Evolutionary conservation across 2,797 vertebrate species (phyloP).

Genomic region (Taenioides sp.): DNA sequence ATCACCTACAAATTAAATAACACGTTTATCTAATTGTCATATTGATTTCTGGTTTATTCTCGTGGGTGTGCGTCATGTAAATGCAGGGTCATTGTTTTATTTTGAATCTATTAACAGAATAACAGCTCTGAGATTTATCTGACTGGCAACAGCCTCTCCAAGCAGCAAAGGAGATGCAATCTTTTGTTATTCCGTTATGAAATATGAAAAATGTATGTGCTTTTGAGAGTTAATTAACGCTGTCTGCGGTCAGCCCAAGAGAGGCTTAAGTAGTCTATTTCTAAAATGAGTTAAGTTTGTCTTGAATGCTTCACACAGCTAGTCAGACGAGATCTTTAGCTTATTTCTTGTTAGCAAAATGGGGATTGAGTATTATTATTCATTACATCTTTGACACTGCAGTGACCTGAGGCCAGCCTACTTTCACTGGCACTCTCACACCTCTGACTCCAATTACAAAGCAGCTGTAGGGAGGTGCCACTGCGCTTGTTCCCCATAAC

Average conservation of each 20-base stretch:
- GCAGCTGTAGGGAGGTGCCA: conserved; percentile 38
- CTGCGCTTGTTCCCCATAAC: conserved; percentile 26
- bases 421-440: conserved; percentile 36
- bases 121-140: conserved; percentile 28
- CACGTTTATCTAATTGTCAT: conserved; percentile 5
- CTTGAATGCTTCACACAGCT: conserved; percentile 25
- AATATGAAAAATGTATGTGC: conserved; percentile 30
- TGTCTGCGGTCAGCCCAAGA: conserved; percentile 41
- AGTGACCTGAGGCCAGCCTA: conserved; percentile 36
- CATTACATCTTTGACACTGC: conserved; percentile 40
- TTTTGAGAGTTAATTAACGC: conserved; percentile 46
- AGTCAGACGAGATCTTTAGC: conserved; percentile 37
- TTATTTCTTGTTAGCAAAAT: conserved; percentile 41
- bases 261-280: conserved; percentile 42
- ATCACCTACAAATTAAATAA: conserved; percentile 23
- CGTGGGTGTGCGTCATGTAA: conserved; percentile 28
- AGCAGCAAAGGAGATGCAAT: conserved; percentile 26
- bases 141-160: conserved; percentile 17
- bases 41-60: conserved; percentile 37
- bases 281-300: conserved; percentile 29
- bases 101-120: conserved; percentile 4
- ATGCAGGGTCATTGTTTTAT: conserved; percentile 24
- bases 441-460: conserved; percentile 52
- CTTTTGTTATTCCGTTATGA: conserved; percentile 38
- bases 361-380: conserved; percentile 47